A percentile compares a stretch with the other conserved stretches of the same genome.
phyloP scores from a whole-genome alignment of 1,140 invertebrate genomes.

The Platyscapa corneri region DNA sequence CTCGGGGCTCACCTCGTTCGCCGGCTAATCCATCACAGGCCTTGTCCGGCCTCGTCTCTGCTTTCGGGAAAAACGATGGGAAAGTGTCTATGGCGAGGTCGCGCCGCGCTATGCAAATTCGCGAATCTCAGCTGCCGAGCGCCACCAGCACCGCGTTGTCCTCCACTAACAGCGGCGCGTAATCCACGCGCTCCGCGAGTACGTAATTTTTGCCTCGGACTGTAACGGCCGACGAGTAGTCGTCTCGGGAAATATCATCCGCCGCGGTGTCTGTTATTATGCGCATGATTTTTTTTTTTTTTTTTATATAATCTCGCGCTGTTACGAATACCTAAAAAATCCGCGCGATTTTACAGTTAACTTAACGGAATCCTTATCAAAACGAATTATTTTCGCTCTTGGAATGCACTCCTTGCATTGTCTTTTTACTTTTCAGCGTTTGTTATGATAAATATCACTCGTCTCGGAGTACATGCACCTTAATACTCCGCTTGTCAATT shows the following conservation, averaged over 20 bases:
- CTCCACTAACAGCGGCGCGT: background rate
- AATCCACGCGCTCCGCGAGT: constrained; percentile 10
- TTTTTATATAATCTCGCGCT: constrained; percentile 23
- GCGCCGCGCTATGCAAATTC: background rate
- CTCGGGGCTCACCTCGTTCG: background rate
- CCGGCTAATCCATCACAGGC: constrained; percentile 10
- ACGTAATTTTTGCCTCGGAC: constrained; percentile 1
- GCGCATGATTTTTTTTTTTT: constrained; percentile 24
- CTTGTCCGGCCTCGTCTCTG: background rate
- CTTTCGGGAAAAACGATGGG: background rate
- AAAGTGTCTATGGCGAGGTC: background rate
- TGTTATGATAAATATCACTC: constrained; percentile 31
- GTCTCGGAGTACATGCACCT: background rate
- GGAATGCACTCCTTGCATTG: constrained; percentile 19
- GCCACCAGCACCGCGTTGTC: too few species aligned
- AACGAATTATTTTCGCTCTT: constrained; percentile 45
- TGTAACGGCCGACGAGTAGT: background rate
- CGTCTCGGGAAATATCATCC: constrained; percentile 37
- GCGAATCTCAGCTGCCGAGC: background rate
- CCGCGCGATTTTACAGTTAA: constrained; percentile 49
- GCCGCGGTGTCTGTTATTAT: constrained; percentile 24
- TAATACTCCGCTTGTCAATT: constrained; percentile 11
- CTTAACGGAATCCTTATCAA: constrained; percentile 48
- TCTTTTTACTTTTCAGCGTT: constrained; percentile 28
- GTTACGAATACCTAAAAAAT: constrained; percentile 49